Evolutionary conservation across 2,113 vertebrate species (phyloP).

Genomic region (Glaucidium brasilianum): DNA sequence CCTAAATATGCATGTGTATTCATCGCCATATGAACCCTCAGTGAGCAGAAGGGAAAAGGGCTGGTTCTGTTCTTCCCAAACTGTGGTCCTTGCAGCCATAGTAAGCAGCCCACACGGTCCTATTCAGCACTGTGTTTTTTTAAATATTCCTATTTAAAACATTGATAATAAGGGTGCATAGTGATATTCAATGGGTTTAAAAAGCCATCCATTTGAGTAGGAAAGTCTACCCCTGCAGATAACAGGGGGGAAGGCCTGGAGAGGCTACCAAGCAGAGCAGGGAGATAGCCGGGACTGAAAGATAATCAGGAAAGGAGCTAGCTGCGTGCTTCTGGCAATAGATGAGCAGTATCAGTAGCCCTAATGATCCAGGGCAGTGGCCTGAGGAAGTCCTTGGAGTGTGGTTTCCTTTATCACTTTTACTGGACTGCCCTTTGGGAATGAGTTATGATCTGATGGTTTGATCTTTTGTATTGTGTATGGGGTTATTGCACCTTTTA

Average conservation of each 20-base stretch:
- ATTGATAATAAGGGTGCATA: background rate
- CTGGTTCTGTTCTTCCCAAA: background rate
- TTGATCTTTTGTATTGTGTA: conserved; percentile 52
- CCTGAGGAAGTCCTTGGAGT: conserved; percentile 64
- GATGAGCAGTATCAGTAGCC: conserved; percentile 11
- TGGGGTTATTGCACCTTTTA: conserved; percentile 56
- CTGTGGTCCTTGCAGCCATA: background rate
- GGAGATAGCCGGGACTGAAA: background rate
- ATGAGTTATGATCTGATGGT: conserved; percentile 47
- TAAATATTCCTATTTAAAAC: background rate
- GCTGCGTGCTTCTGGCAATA: background rate
- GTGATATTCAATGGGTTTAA: background rate
- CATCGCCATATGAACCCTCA: background rate
- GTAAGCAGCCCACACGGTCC: background rate
- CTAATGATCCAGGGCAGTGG: conserved; percentile 38
- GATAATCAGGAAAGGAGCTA: background rate
- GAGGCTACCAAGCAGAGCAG: background rate
- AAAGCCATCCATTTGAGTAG: background rate
- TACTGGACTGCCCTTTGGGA: conserved; percentile 30
- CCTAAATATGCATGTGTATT: background rate
- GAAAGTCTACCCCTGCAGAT: background rate
- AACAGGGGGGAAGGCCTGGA: background rate
- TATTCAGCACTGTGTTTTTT: background rate
- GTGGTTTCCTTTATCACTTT: conserved; percentile 56
- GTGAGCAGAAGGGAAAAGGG: background rate